Percentiles rank a stretch among this genome's conserved stretches.
Conservation (phyloP, 2,797 vertebrate genomes). For the Darevskia mixta region DNA sequence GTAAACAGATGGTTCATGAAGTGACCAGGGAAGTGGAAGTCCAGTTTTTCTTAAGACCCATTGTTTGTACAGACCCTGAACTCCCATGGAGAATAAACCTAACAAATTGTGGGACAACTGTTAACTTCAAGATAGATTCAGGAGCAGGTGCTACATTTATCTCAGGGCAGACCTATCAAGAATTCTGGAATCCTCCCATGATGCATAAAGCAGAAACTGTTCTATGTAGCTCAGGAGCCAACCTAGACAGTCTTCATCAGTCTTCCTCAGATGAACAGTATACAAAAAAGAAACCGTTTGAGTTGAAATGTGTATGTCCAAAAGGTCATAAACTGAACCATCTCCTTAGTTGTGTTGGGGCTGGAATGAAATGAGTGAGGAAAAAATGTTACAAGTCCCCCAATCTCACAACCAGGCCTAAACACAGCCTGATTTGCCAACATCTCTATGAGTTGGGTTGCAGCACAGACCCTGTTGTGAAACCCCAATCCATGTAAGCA, state of each 20-base stretch:
- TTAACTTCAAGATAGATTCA: conserved; percentile 21
- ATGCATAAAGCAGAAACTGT: neutral
- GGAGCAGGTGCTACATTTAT: conserved; percentile 9
- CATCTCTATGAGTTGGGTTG: too few relatives aligned
- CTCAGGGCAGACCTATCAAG: neutral
- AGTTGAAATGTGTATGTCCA: neutral
- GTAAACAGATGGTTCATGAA: neutral
- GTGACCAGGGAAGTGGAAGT: neutral
- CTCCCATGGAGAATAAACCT: neutral
- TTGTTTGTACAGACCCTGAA: neutral
- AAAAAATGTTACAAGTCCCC: too few relatives aligned
- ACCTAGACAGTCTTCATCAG: neutral
- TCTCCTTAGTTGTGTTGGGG: too few relatives aligned
- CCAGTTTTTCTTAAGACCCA: neutral
- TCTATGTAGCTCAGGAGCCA: neutral
- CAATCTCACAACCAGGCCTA: too few relatives aligned
- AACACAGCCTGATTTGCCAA: too few relatives aligned
- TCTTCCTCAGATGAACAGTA: neutral
- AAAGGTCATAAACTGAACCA: neutral
- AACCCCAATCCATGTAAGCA: too few relatives aligned
- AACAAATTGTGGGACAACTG: conserved; percentile 10
- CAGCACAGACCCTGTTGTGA: too few relatives aligned
- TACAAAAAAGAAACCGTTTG: neutral
- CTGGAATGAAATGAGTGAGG: neutral
- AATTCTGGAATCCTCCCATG: neutral